Conservation (phyloP, 2,888 invertebrate genomes). For the Cephus nigrinus region DNA sequence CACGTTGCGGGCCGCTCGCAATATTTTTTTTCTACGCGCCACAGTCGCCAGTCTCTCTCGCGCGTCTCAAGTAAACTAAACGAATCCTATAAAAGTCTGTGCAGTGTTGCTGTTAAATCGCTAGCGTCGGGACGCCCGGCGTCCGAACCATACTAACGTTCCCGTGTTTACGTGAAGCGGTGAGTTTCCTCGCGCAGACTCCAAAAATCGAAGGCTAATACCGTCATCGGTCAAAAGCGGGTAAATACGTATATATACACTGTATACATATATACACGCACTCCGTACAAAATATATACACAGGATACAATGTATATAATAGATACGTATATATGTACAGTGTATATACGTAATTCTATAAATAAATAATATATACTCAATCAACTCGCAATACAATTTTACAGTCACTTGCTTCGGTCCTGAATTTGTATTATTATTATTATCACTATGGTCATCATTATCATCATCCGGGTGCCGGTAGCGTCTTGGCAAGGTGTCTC, state of each 20-base stretch:
- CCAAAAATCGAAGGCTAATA: slow-evolving; percentile 17
- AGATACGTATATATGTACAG: not conserved
- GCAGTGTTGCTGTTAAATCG: not conserved
- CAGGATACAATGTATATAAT: not conserved
- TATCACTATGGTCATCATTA: not conserved
- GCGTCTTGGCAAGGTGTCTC: not conserved
- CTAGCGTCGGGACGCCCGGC: not conserved
- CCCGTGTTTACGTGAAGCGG: slow-evolving; percentile 11
- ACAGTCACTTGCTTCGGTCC: not conserved
- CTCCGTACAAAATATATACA: not conserved
- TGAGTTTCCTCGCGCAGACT: slow-evolving; percentile 48
- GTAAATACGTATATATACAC: not conserved
- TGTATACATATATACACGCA: not conserved
- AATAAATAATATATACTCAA: not conserved
- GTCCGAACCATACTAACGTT: not conserved
- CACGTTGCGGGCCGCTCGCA: slow-evolving; percentile 22
- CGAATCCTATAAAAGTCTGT: not conserved
- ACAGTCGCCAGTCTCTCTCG: not conserved
- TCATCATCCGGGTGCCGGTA: not conserved
- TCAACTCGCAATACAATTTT: not conserved
- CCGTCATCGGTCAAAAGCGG: not conserved
- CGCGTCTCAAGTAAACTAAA: not conserved
- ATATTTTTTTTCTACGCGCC: not conserved
- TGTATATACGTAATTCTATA: not conserved
- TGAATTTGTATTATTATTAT: not conserved